Percentiles rank a stretch among this genome's conserved stretches.
Conservation (phyloP, 2,113 vertebrate species). For the Xiphophorus maculatus region DNA sequence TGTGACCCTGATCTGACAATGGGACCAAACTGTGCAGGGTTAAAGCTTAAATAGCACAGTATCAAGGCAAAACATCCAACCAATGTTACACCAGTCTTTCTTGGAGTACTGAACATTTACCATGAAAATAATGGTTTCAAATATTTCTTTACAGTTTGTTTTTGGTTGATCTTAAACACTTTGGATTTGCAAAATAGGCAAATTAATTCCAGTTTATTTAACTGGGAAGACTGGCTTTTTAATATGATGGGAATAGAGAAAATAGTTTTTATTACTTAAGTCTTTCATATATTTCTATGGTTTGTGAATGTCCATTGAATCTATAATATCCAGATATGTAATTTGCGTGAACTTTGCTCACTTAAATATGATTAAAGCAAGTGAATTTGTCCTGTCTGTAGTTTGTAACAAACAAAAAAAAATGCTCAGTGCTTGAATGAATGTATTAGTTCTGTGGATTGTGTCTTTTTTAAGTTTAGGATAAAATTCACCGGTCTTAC, state of each 20-base stretch:
- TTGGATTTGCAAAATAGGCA: not conserved
- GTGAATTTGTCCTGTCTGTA: not conserved
- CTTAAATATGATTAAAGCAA: not conserved
- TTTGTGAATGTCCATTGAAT: not conserved
- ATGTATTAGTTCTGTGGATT: conserved; percentile 2
- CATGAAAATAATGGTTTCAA: conserved; percentile 9
- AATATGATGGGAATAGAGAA: conserved; percentile 19
- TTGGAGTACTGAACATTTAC: conserved; percentile 14
- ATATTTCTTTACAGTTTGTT: conserved; percentile 6
- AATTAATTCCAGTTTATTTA: not conserved
- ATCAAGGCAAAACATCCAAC: conserved; percentile 21
- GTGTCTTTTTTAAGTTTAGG: not conserved
- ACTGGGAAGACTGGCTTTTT: conserved; percentile 15
- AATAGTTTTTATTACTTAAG: conserved; percentile 13
- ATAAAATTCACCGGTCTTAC: conserved; percentile 49
- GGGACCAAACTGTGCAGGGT: conserved; percentile 75
- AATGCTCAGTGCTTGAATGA: not conserved
- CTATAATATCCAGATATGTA: conserved; percentile 9
- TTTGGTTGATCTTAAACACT: conserved; percentile 22
- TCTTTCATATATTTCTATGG: conserved; percentile 31
- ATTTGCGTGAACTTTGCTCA: conserved; percentile 14
- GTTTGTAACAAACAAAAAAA: conserved; percentile 7
- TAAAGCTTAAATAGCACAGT: conserved; percentile 36
- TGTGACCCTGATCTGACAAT: conserved; percentile 50
- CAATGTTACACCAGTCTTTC: conserved; percentile 12